Base-by-base conservation (phyloP, 2,888 invertebrate species). In the Ferdinandea cuprea region DNA sequence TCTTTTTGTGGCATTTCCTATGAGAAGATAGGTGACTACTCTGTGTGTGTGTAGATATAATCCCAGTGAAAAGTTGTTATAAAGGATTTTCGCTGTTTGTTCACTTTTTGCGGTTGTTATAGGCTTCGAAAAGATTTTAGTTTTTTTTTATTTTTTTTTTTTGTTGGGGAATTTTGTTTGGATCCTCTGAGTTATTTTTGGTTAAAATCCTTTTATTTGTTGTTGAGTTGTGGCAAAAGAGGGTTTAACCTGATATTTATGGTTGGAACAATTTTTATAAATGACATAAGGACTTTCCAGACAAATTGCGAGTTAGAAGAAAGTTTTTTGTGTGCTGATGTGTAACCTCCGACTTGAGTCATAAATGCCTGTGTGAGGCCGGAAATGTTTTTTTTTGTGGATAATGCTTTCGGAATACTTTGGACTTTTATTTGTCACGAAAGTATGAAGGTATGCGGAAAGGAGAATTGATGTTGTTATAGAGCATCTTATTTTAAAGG, bases 11-110 rank as follows among this genome's bases (percentile, higher is more conserved):
- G 15, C 6, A 32, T 30, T 50, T 15, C 28, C 21, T 40, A 5
- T 17, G 54, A 19, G 17, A 4, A 13, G 17, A 7, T 48, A 48
- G 35, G 50, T 65, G 28, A 11, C 8, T 54, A 61, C 50, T 48
- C 17, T 35, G 52, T 65, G 21, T 37, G 13, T 61, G 19, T 65
- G 30, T 59, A 44, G 13, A 46, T 42, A 71, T 77, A 83, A 78
- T 78, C 78, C 72, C 78, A 72, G 83, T 78, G 83, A 83, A 83
- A 83, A 83, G 83, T 83, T 83, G 83, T 83, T 83, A 78, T 83
- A 83, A 78, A 72, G 83, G 83, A 83, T 83, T 83, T 78, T 83
- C 83, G 78, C n/a, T 83, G 83, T 83, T 83, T 83, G 83, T 72
- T 83, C 83, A 83, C 78, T 83, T 83, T 83, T 83, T 83, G 83